These are phyloP conservation scores for Pseudanteris insignis DNA, from an alignment of 2,888 invertebrate species.

Conservation along the genomic window DNA sequence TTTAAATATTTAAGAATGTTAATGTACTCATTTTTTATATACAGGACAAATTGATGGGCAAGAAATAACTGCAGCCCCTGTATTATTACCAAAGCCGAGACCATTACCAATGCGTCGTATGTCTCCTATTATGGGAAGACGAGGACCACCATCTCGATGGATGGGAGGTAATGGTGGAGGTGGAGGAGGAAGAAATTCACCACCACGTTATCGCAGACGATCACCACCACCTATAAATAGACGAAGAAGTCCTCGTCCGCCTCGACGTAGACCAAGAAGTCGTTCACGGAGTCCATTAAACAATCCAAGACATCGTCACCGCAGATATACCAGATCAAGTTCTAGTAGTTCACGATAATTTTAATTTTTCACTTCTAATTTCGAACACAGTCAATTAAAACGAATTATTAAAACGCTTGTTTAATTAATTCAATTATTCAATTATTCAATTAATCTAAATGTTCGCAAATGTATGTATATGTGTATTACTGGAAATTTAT, in stretches of 20 bases:
- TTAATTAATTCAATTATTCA: not conserved
- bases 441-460: not conserved
- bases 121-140: slow-evolving; percentile 60
- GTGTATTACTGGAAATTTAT: no score
- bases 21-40: no score
- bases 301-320: slow-evolving; percentile 70
- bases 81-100: slow-evolving; percentile 80
- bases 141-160: slow-evolving; percentile 71
- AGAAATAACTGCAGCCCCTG: slow-evolving; percentile 95
- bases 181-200: slow-evolving; percentile 67
- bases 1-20: slow-evolving; percentile 63
- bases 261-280: slow-evolving; percentile 71
- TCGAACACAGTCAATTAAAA: not conserved
- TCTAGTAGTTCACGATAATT: slow-evolving; percentile 77
- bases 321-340: slow-evolving; percentile 78
- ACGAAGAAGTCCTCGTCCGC: slow-evolving; percentile 70
- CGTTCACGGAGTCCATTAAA: slow-evolving; percentile 69
- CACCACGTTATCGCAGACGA: slow-evolving; percentile 65
- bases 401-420: not conserved
- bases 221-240: slow-evolving; percentile 68
- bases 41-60: slow-evolving; percentile 81
- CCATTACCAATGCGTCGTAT: slow-evolving; percentile 68
- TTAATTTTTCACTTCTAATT: slow-evolving; percentile 6
- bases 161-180: slow-evolving; percentile 68
- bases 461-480: no score